Evolutionary conservation across 2,113 vertebrate genomes (phyloP).

Genomic region (Hippocampus zosterae): DNA sequence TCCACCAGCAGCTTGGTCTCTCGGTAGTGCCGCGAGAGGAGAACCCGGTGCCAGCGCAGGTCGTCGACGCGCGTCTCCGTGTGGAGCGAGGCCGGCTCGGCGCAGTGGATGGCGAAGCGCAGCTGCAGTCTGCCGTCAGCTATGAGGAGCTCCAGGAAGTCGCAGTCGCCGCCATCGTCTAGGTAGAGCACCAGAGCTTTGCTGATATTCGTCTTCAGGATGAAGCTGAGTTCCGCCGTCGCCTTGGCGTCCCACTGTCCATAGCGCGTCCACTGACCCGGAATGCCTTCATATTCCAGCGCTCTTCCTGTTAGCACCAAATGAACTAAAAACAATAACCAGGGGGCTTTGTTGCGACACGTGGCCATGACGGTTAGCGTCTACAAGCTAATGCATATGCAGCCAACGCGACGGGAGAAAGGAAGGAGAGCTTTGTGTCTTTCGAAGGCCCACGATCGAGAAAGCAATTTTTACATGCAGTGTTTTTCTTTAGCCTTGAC

Average conservation of each 20-base stretch:
- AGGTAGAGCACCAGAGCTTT: conserved; percentile 86
- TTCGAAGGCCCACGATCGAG: conserved; percentile 33
- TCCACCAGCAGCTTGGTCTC: conserved; percentile 83
- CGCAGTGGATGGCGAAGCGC: conserved; percentile 89
- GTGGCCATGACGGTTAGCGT: conserved; percentile 57
- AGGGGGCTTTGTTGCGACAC: conserved; percentile 35
- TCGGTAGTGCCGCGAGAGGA: conserved; percentile 78
- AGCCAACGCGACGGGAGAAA: conserved; percentile 34
- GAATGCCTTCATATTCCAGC: conserved; percentile 85
- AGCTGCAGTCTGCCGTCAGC: conserved; percentile 80
- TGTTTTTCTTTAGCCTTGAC: conserved; percentile 55
- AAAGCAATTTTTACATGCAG: conserved; percentile 18
- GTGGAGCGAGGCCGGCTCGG: conserved; percentile 82
- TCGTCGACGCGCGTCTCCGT: conserved; percentile 78
- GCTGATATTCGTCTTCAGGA: conserved; percentile 83
- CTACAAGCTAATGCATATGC: conserved; percentile 41
- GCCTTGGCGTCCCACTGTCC: conserved; percentile 82
- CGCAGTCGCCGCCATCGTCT: conserved; percentile 91
- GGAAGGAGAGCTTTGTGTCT: conserved; percentile 38
- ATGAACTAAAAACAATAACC: conserved; percentile 56
- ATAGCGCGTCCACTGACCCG: conserved; percentile 91
- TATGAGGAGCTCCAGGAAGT: conserved; percentile 89
- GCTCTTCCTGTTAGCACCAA: conserved; percentile 59
- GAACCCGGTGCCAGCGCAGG: conserved; percentile 86
- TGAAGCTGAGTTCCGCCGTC: conserved; percentile 86